Percentiles rank a stretch among this genome's conserved stretches.
These are phyloP conservation scores for Dynastes tityus DNA, from an alignment of 2,888 invertebrate genomes.

Conservation along the genomic window DNA sequence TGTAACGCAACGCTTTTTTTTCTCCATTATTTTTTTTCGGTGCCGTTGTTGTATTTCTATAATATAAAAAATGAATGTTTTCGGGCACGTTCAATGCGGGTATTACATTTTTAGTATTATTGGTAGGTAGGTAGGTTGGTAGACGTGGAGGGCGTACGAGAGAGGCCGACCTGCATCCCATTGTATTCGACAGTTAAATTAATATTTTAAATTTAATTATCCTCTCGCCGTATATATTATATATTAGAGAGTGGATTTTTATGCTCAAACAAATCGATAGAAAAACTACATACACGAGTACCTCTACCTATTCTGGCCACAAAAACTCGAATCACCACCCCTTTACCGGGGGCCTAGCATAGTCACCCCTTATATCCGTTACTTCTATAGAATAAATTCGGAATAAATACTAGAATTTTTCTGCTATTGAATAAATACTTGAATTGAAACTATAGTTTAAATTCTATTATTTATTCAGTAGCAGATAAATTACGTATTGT, in stretches of 20 bases:
- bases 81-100: background rate
- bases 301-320: background rate
- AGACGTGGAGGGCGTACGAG: background rate
- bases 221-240: slow-evolving; percentile 48
- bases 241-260: slow-evolving; percentile 50
- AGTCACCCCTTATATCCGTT: too few relatives aligned
- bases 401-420: too few relatives aligned
- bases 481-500: too few relatives aligned
- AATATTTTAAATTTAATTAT: slow-evolving; percentile 53
- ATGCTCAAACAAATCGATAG: slow-evolving; percentile 45
- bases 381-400: too few relatives aligned
- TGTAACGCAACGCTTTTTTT: slow-evolving; percentile 5
- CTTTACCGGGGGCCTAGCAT: too few relatives aligned
- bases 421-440: too few relatives aligned
- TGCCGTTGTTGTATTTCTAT: background rate
- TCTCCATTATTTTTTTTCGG: background rate
- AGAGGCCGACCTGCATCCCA: slow-evolving; percentile 25
- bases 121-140: too few relatives aligned
- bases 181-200: slow-evolving; percentile 51
- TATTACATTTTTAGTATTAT: slow-evolving; percentile 22
- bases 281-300: slow-evolving; percentile 40
- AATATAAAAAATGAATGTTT: slow-evolving; percentile 30
- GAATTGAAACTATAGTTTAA: too few relatives aligned
- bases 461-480: too few relatives aligned
- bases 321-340: too few relatives aligned